Base-by-base conservation (phyloP, 2,113 vertebrate species). In the Sturnus vulgaris region DNA sequence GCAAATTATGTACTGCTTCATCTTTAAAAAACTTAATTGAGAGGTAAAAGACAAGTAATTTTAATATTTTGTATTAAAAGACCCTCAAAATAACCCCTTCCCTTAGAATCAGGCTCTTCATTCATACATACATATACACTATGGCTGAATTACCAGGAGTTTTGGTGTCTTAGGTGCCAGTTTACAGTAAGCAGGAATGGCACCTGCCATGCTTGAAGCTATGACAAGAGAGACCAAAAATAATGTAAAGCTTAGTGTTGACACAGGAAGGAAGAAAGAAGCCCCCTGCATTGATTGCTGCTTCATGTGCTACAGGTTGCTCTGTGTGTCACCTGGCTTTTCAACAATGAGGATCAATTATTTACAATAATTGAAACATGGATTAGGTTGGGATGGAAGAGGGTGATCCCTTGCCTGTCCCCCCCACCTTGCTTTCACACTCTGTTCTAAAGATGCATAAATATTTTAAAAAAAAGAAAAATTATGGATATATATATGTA, bases 321-420 rank as follows among this genome's bases (percentile, higher is more conserved):
- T 57, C 53, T 64, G 10, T 31, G 2, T 35, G 13, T 12, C 44
- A 52, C 14, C 33, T 73, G 50, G 40, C 18, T 73, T 65, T 69
- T 44, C 73, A 33, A 11, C 31, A 81, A 33, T 2, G 5, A 84
- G 57, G n/a, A 73, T 2, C 11, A 57, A 52, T 28, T 76, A 37
- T 50, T 92, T 55, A 70, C 33, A 88, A 42, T 37, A 37, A 37
- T 37, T 19, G 35, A 82, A 80, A 71, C 10, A 40, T 4, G 13
- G 56, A 39, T 30, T 60, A 33, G 33, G 33, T 30, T 52, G 24
- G 24, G n/a, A 65, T 2, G 27, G 28, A 76, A 40, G 5, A 23
- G 9, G 7, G 12, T 5, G 1, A 3, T 11, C 9, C 24, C 25
- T 5, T 2, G 1, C 14, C 42, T 70, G 21, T 18, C 3, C 7